phyloP scores from a whole-genome alignment of 2,797 vertebrate species.

The Alcedo quadribrachys region DNA sequence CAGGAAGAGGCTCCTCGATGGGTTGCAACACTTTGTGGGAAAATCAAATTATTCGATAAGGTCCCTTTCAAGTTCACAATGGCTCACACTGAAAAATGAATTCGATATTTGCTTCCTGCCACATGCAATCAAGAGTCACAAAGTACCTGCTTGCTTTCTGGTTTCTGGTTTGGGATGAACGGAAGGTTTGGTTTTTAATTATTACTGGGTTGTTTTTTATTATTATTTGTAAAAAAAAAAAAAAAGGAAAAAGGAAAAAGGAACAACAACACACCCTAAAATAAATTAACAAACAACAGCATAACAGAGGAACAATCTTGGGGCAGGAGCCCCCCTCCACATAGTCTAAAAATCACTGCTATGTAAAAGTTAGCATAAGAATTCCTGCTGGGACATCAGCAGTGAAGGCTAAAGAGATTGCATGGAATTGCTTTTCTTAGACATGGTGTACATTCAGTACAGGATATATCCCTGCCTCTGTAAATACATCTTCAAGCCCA shows the following conservation, averaged over 20 bases:
- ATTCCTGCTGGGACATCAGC: background rate
- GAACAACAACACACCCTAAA: background rate
- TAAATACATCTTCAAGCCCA: background rate
- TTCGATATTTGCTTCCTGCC: conserved; percentile 35
- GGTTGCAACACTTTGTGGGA: conserved; percentile 44
- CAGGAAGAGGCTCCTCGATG: background rate
- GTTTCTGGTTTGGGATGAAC: background rate
- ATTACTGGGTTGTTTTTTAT: background rate
- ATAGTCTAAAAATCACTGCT: background rate
- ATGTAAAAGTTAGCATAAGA: background rate
- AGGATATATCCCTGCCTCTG: background rate
- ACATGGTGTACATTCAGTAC: background rate
- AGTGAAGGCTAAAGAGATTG: background rate
- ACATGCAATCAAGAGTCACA: background rate
- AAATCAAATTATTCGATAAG: conserved; percentile 1
- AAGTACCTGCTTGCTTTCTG: background rate
- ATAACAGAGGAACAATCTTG: background rate
- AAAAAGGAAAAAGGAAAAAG: background rate
- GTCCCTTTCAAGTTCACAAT: conserved; percentile 34
- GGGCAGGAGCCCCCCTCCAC: background rate
- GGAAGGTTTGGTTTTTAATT: background rate
- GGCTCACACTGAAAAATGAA: background rate
- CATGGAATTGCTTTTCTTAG: background rate
- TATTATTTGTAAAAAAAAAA: background rate
- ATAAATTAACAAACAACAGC: background rate